Percentiles rank a stretch among this genome's conserved stretches.
These are phyloP conservation scores for Montipora cactus DNA, from an alignment of 64 coral and sea anemone genomes.

Conservation along the genomic window DNA sequence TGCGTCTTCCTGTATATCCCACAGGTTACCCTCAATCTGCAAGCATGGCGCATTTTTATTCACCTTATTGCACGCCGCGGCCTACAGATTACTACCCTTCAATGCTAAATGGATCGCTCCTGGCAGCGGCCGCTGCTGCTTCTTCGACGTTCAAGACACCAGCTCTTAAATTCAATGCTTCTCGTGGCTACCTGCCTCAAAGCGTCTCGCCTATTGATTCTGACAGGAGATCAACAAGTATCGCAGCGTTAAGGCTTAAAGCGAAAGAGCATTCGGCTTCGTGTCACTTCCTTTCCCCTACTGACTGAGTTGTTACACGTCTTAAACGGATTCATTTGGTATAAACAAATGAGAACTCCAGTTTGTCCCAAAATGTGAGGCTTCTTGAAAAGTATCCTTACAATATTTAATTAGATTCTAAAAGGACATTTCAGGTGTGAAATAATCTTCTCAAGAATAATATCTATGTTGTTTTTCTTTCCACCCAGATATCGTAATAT, in stretches of 20 bases:
- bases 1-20: conserved; percentile 83
- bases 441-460: not conserved
- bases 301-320: not conserved
- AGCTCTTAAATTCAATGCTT: conserved; percentile 60
- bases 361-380: not conserved
- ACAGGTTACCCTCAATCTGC: conserved; percentile 15
- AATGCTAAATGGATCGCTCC: conserved; percentile 51
- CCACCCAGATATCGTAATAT: not conserved
- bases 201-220: conserved; percentile 2
- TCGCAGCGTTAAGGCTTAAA: conserved; percentile 74
- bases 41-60: conserved; percentile 52
- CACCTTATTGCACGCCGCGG: conserved; percentile 54
- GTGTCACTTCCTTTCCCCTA: conserved; percentile 16
- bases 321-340: not conserved
- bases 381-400: not conserved
- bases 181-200: conserved; percentile 35
- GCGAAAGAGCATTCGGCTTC: conserved; percentile 85
- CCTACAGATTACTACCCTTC: conserved; percentile 68
- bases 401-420: conserved; percentile 41
- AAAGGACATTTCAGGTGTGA: conserved; percentile 10
- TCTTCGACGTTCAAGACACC: conserved; percentile 62
- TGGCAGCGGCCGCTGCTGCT: conserved; percentile 10
- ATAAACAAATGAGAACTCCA: no score
- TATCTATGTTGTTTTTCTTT: not conserved
- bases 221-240: conserved; percentile 81